Evolutionary conservation across 2,113 vertebrate species (phyloP), one percentile per base, ranked within the genome.

Genomic region (Pterophyllum scalare): DNA sequence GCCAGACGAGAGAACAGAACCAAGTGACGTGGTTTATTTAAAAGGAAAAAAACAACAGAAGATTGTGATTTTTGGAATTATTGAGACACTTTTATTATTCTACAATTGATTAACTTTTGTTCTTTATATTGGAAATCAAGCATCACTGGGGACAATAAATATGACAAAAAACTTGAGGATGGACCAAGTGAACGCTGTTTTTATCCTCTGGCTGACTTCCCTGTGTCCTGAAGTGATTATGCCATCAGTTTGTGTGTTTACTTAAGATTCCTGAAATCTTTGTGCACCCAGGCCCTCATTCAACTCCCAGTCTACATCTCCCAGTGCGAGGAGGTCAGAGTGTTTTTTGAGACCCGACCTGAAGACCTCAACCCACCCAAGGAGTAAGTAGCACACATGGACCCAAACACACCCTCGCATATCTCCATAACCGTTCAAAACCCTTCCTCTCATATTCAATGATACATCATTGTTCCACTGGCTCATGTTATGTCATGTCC

Each of bases 241-340:
- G 79, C 20, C 4, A 8, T 57, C n/a, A 8, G 17, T 20, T 46
- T 84, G 31, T 86, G 31, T 38, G 20, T 49, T 59, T 43, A 35
- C 14, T 31, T 38, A 64, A 33, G 15, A 65, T 75, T 54, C 56
- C n/a, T 75, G 70, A 20, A 59, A 3, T 57, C 57, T 24, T 26
- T 85, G 2, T 90, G n/a, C 75, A 83, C 52, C 0, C 93, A 99
- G 98, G 97, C 98, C 77, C 96, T 99, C 91, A 99, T 99, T 93
- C 97, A 98, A 94, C 93, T 99, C 89, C 98, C 98, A 0, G 97
- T 98, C 33, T 99, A 99, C 92, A 99, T 99, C 91, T 99, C 98
- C 56, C 98, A 99, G 92, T 99, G 98, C 0, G 98, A 99, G 67
- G 98, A 99, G 88, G 98, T 99, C 74, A 94, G 98, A 56, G 96